These are phyloP conservation scores for Gymnoscelis rufifasciata DNA, from an alignment of 2,888 invertebrate species.

Conservation along the genomic window DNA sequence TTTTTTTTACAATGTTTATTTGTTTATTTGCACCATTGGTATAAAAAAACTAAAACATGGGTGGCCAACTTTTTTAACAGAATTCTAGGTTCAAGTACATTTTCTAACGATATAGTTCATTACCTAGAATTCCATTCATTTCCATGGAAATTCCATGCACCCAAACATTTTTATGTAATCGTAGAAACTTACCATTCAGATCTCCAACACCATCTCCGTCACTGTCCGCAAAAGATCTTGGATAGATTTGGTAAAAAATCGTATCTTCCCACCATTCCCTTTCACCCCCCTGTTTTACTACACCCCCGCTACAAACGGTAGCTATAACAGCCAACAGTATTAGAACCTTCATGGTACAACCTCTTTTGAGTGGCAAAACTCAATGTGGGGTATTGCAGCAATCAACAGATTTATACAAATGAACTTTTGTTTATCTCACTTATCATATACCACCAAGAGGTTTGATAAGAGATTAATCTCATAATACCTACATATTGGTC, in stretches of 20 bases:
- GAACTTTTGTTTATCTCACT: background rate
- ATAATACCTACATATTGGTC: no score
- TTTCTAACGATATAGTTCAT: no score
- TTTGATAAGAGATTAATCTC: no score
- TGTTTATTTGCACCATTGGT: no score
- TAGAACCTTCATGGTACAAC: slow-evolving; percentile 41
- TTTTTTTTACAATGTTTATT: no score
- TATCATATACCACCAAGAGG: background rate
- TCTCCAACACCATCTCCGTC: slow-evolving; percentile 86
- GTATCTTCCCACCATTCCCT: slow-evolving; percentile 87
- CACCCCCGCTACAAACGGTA: slow-evolving; percentile 33
- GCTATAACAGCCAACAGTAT: slow-evolving; percentile 41
- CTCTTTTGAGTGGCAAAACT: background rate
- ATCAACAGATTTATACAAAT: slow-evolving; percentile 33
- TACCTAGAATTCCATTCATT: no score
- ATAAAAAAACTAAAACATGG: no score
- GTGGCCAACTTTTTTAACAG: no score
- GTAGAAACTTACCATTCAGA: slow-evolving; percentile 61
- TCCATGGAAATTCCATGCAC: no score
- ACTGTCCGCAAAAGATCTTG: slow-evolving; percentile 87
- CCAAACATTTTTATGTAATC: background rate
- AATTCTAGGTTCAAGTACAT: no score
- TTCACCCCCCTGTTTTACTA: slow-evolving; percentile 38
- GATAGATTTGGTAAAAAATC: slow-evolving; percentile 88
- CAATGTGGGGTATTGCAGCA: background rate